phyloP scores from a whole-genome alignment of 2,797 vertebrate genomes.

The Oreonectes daqikongensis region DNA sequence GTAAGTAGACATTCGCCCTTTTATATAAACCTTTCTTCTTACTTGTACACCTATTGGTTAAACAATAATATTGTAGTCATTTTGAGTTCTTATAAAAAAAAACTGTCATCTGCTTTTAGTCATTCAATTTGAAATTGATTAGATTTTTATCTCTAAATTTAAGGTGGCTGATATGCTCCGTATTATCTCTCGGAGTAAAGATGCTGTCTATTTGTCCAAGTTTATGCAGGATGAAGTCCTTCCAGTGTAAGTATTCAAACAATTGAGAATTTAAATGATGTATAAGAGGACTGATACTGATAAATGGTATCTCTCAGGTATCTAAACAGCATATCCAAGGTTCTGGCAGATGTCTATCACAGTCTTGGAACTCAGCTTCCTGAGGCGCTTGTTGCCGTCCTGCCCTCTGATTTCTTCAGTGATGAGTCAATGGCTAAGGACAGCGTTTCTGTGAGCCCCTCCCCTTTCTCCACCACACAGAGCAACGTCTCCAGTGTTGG shows the following conservation, averaged over 20 bases:
- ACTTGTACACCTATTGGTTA: background rate
- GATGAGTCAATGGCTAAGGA: slow-evolving; percentile 88
- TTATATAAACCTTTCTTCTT: background rate
- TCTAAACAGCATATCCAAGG: slow-evolving; percentile 79
- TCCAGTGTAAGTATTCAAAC: slow-evolving; percentile 76
- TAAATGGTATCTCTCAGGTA: slow-evolving; percentile 75
- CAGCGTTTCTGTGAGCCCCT: slow-evolving; percentile 77
- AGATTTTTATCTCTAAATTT: background rate
- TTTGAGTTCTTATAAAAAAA: too few relatives aligned
- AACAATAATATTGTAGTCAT: background rate
- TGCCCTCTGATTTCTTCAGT: slow-evolving; percentile 92
- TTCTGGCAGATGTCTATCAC: slow-evolving; percentile 86
- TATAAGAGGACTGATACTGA: background rate
- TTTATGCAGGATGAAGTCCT: slow-evolving; percentile 88
- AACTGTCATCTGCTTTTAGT: background rate
- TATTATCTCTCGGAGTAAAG: slow-evolving; percentile 87
- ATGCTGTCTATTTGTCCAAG: slow-evolving; percentile 81
- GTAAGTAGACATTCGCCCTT: slow-evolving; percentile 64
- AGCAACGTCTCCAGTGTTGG: slow-evolving; percentile 57
- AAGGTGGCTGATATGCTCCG: slow-evolving; percentile 89
- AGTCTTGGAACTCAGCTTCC: slow-evolving; percentile 89
- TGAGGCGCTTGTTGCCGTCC: slow-evolving; percentile 77
- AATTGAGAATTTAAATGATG: background rate
- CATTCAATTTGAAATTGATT: background rate
- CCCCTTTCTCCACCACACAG: slow-evolving; percentile 66